Base-by-base conservation (phyloP, 2,888 invertebrate species). In the Poecilus cupreus region DNA sequence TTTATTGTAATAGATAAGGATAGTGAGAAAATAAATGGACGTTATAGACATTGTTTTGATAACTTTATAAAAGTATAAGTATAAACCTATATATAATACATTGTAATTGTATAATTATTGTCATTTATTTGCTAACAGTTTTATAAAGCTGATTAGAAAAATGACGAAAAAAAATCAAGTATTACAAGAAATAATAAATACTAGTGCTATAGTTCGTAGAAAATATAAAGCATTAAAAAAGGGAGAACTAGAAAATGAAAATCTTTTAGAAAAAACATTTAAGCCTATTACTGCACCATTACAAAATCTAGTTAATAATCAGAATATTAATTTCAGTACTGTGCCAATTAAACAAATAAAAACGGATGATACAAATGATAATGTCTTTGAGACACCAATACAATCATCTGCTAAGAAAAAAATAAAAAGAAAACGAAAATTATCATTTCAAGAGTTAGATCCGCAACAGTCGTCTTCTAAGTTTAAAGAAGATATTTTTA, bases 1-100 rank as follows among this genome's bases (percentile, higher is more conserved):
- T 68, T 68, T 32, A 13, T 16, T 16, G 68, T 68, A 37, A 68
- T 68, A 13, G 39, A 68, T 68, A 68, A 68, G 16, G 68, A 68
- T n/a, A 37, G 3, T 68, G 13, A 11, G 20, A 22, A 22, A n/a
- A 82, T 84, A 51, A n/a, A n/a, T n/a, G 51, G 13, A 1, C 13
- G 51, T 18, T 51, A 51, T 32, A 5, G 32, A 32, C 5, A 32
- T 6, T 5, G 32, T 32, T 32, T 32, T 6, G 32, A 32, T 32
- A 32, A 32, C 8, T 32, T 32, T 32, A 32, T 32, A 1, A 32
- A 3, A 32, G 8, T 6, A 32, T n/a, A n/a, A n/a, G n/a, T n/a
- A n/a, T n/a, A n/a, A n/a, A n/a, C n/a, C n/a, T n/a, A n/a, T n/a
- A n/a, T n/a, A n/a, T n/a, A n/a, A n/a, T n/a, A n/a, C n/a, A n/a